A percentile compares a stretch with the other conserved stretches of the same genome.
phyloP scores from a whole-genome alignment of 2,113 vertebrate species.

The Garra rufa region DNA sequence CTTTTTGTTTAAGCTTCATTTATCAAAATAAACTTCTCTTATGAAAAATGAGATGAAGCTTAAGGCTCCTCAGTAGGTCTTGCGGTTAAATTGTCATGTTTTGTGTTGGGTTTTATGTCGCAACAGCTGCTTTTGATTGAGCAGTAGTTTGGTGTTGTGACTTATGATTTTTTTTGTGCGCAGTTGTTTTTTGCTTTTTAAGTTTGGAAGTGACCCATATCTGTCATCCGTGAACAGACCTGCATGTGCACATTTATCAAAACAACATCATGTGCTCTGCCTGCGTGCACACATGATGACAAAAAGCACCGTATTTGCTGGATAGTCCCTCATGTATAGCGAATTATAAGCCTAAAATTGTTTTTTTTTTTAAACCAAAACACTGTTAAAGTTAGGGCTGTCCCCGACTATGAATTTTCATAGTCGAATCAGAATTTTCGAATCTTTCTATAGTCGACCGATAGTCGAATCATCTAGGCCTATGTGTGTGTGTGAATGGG shows the following conservation, averaged over 20 bases:
- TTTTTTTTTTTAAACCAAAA: not conserved
- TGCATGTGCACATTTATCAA: not conserved
- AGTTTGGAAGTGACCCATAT: conserved; percentile 15
- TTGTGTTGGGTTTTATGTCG: conserved; percentile 6
- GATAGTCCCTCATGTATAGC: not conserved
- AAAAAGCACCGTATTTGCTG: not conserved
- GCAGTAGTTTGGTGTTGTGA: not conserved
- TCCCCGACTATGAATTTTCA: too few species aligned
- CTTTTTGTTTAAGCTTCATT: not conserved
- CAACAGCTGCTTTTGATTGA: not conserved
- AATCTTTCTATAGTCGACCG: too few species aligned
- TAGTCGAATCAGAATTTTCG: too few species aligned
- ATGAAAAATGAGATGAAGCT: too few species aligned
- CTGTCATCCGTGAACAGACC: not conserved
- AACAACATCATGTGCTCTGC: not conserved
- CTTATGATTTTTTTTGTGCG: not conserved
- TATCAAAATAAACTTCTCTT: not conserved
- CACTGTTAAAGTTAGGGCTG: too few species aligned
- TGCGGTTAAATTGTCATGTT: conserved; percentile 10
- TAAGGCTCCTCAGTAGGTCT: not conserved
- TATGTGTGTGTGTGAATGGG: too few species aligned
- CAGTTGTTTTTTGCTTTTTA: not conserved
- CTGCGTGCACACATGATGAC: not conserved
- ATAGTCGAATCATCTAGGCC: too few species aligned
- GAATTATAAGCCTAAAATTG: not conserved